Conservation (phyloP, 2,888 invertebrate genomes). For the Chrysolina americana region DNA sequence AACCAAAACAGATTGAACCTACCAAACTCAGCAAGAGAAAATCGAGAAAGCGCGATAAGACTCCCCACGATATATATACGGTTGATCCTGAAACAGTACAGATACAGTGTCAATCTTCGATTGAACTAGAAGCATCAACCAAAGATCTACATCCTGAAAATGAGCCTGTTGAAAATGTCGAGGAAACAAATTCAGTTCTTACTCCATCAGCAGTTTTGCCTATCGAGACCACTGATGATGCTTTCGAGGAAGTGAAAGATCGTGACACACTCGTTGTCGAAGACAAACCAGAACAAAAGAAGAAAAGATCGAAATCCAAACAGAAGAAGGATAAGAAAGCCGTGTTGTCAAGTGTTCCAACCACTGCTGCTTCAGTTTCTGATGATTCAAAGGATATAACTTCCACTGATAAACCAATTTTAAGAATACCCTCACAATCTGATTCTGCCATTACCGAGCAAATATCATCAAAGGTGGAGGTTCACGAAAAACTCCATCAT, state of each 20-base stretch:
- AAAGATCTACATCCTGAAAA: not conserved
- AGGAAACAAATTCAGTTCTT: constrained; percentile 23
- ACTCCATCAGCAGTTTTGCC: not conserved
- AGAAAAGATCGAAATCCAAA: constrained; percentile 26
- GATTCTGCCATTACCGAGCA: not conserved
- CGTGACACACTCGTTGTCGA: constrained; percentile 1
- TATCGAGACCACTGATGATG: not conserved
- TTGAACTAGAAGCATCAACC: not conserved
- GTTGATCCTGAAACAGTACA: not conserved
- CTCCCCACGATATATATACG: constrained; percentile 18
- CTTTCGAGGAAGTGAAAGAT: not conserved
- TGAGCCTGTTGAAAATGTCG: constrained; percentile 10
- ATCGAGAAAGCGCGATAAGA: constrained; percentile 42
- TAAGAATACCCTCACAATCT: not conserved
- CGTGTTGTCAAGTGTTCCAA: not conserved
- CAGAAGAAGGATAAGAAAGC: constrained; percentile 16
- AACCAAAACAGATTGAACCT: constrained; percentile 27
- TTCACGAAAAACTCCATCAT: constrained; percentile 23
- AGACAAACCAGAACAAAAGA: constrained; percentile 21
- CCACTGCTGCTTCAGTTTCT: not conserved
- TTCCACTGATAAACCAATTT: not conserved
- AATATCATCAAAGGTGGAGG: not conserved
- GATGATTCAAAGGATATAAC: not conserved
- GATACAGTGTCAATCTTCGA: not conserved
- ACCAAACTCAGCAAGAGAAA: constrained; percentile 26